phyloP scores from a whole-genome alignment of 2,888 invertebrate genomes.

The Andrena camellia region DNA sequence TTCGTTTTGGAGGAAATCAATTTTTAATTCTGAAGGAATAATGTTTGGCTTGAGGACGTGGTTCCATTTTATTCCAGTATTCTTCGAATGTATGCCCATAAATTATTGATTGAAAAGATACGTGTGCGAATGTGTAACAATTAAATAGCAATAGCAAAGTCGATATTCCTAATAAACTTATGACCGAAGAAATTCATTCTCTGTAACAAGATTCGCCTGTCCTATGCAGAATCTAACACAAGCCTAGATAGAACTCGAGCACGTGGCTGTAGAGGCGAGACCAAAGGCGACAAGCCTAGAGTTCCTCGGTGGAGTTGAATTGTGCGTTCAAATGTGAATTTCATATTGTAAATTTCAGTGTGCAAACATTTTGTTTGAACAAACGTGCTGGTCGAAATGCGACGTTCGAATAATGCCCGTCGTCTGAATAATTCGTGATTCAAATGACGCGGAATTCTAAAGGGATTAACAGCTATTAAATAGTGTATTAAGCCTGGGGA shows the following conservation, averaged over 20 bases:
- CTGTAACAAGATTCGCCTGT: not conserved
- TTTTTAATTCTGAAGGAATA: too few species aligned
- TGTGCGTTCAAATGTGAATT: constrained; percentile 35
- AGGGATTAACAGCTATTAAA: constrained; percentile 49
- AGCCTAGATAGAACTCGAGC: not conserved
- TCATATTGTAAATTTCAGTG: constrained; percentile 30
- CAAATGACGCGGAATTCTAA: constrained; percentile 36
- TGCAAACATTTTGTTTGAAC: constrained; percentile 44
- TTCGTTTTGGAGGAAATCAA: not conserved
- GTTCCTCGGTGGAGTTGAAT: constrained; percentile 11
- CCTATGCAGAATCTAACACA: not conserved
- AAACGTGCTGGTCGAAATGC: constrained; percentile 9
- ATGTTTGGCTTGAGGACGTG: too few species aligned
- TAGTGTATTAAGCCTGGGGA: constrained; percentile 30
- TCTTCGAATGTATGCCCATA: too few species aligned
- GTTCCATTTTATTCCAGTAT: too few species aligned
- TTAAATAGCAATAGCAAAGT: too few species aligned
- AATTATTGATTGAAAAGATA: too few species aligned
- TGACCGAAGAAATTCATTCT: too few species aligned
- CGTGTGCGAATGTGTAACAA: too few species aligned
- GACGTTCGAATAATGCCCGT: constrained; percentile 12
- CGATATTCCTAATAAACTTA: too few species aligned
- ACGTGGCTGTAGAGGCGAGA: not conserved
- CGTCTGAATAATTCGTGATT: constrained; percentile 48
- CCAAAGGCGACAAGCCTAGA: constrained; percentile 18